phyloP scores from a whole-genome alignment of 2,888 invertebrate genomes.

The Cheilosia vernalis region DNA sequence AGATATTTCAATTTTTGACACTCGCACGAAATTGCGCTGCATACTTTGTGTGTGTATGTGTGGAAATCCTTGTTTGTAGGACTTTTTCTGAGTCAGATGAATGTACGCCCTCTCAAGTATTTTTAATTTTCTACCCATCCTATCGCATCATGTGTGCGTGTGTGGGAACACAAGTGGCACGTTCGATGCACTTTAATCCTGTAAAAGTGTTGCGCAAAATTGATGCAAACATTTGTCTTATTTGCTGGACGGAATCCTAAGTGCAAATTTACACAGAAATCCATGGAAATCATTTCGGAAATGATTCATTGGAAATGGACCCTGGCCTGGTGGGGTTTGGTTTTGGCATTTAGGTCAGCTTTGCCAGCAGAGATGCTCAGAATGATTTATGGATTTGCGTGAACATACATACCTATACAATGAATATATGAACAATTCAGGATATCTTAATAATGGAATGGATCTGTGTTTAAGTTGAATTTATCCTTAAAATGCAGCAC shows the following conservation, averaged over 20 bases:
- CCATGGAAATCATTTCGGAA: slow-evolving; percentile 57
- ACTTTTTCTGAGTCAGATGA: slow-evolving; percentile 33
- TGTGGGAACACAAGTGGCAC: neutral
- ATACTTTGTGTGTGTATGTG: slow-evolving; percentile 1
- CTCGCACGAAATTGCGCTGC: slow-evolving; percentile 68
- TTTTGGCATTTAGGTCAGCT: slow-evolving; percentile 55
- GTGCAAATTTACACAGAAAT: slow-evolving; percentile 65
- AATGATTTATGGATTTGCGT: slow-evolving; percentile 58
- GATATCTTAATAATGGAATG: slow-evolving; percentile 40
- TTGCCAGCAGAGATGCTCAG: slow-evolving; percentile 41
- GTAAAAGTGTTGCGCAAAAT: slow-evolving; percentile 67
- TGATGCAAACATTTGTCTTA: slow-evolving; percentile 72
- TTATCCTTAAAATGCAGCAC: neutral
- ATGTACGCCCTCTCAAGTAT: slow-evolving; percentile 2
- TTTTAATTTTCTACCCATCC: slow-evolving; percentile 41
- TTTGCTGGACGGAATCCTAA: slow-evolving; percentile 49
- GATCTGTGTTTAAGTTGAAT: slow-evolving; percentile 28
- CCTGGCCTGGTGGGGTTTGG: neutral
- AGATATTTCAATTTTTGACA: slow-evolving; percentile 74
- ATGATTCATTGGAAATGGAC: slow-evolving; percentile 54
- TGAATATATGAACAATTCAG: slow-evolving; percentile 23
- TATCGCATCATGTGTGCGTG: neutral
- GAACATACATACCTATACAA: neutral
- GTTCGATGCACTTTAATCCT: slow-evolving; percentile 63
- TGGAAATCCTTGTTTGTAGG: slow-evolving; percentile 23